Conservation (phyloP, 2,888 invertebrate genomes). For the Eupithecia subumbrata region DNA sequence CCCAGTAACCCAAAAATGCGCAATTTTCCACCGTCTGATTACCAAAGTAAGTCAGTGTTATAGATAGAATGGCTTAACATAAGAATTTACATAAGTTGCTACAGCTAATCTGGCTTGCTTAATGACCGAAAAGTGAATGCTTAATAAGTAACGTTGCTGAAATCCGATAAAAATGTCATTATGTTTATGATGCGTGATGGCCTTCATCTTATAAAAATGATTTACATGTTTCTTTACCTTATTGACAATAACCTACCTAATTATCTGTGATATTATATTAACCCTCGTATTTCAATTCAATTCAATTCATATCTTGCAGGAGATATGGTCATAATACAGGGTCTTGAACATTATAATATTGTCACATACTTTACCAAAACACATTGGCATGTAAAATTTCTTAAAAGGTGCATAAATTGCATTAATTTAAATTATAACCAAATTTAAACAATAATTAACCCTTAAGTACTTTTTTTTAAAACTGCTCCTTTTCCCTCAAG, state of each 20-base stretch:
- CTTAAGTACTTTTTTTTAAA: no score
- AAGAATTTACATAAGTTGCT: conserved; percentile 20
- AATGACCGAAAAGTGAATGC: conserved; percentile 53
- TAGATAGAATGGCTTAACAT: conserved; percentile 47
- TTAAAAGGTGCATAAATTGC: no score
- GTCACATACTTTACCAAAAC: no score
- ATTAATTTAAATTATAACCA: no score
- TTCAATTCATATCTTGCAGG: no score
- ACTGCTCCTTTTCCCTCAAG: no score
- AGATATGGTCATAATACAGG: no score
- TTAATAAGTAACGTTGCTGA: conserved; percentile 13
- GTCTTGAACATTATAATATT: no score
- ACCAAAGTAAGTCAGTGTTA: conserved; percentile 52
- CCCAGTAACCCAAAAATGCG: conserved; percentile 28
- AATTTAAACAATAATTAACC: no score
- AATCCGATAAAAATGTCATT: not conserved
- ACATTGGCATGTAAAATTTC: no score
- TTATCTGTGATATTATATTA: no score
- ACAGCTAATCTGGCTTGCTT: conserved; percentile 46
- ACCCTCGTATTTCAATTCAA: no score
- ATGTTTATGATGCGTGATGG: not conserved
- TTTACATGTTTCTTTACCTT: not conserved
- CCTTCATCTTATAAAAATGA: conserved; percentile 1
- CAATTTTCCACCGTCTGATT: conserved; percentile 39
- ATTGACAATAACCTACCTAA: not conserved